A percentile compares a stretch with the other conserved stretches of the same genome.
Conservation (phyloP, 2,797 vertebrate genomes). For the Melopsittacus undulatus region DNA sequence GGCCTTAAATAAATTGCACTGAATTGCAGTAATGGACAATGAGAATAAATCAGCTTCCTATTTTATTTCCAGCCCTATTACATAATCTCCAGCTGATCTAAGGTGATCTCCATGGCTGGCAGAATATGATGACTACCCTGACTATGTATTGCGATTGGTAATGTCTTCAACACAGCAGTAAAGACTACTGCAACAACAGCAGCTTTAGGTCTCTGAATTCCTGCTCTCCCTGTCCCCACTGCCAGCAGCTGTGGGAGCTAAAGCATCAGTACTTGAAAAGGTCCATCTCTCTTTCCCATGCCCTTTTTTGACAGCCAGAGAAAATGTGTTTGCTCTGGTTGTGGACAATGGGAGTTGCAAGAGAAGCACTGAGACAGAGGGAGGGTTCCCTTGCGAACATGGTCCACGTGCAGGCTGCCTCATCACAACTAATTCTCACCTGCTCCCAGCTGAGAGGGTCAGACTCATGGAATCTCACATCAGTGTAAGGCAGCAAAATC, state of each 20-base stretch:
- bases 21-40: slow-evolving; percentile 64
- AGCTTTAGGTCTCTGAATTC: neutral
- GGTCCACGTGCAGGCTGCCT: accelerated
- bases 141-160: neutral
- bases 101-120: slow-evolving; percentile 35
- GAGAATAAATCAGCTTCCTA: slow-evolving; percentile 67
- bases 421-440: neutral
- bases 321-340: accelerated
- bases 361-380: accelerated
- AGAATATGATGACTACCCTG: neutral
- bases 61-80: slow-evolving; percentile 52
- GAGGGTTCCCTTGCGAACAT: neutral
- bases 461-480: neutral
- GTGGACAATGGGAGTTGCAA: neutral
- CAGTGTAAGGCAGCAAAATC: neutral
- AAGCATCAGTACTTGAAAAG: neutral
- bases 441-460: neutral
- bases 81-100: neutral
- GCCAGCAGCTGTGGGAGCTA: neutral
- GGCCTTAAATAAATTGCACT: slow-evolving; percentile 72
- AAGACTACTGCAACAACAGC: neutral
- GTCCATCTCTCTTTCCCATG: neutral
- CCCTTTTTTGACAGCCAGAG: neutral
- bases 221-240: neutral
- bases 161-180: neutral